phyloP scores from a whole-genome alignment of 92 coral and sea anemone species.

The Plumapathes pennacea region DNA sequence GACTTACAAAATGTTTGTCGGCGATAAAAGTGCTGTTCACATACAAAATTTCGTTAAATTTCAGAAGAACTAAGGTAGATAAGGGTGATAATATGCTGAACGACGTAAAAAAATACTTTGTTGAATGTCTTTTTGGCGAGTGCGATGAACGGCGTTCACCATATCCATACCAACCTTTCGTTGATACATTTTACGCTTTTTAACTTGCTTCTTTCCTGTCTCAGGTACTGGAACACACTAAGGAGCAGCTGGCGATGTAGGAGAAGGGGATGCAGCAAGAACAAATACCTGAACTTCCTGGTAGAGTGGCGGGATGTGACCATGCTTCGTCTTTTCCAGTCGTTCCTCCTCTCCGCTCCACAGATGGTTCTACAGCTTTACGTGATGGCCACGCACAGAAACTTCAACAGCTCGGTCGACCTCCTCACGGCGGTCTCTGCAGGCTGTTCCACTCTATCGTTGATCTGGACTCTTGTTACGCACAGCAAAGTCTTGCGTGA shows the following conservation, averaged over 20 bases:
- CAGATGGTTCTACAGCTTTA: constrained; percentile 90
- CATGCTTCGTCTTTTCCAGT: constrained; percentile 88
- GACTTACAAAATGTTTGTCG: no score
- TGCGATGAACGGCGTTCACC: no score
- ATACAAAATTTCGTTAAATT: no score
- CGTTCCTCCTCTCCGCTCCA: constrained; percentile 86
- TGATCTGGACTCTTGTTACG: constrained; percentile 78
- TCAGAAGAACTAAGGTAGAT: no score
- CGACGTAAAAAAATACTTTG: no score
- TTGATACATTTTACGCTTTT: no score
- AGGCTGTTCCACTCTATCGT: constrained; percentile 63
- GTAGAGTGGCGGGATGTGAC: constrained; percentile 94
- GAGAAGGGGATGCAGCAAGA: constrained; percentile 17
- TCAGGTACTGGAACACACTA: constrained; percentile 88
- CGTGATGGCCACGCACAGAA: constrained; percentile 57
- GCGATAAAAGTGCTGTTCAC: no score
- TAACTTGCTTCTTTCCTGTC: no score
- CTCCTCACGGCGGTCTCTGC: constrained; percentile 69
- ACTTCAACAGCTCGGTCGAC: constrained; percentile 53
- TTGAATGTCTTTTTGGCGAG: no score
- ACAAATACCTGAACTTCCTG: constrained; percentile 55
- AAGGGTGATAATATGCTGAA: no score
- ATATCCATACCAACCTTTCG: no score
- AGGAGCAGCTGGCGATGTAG: constrained; percentile 70
- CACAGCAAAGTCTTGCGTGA: constrained; percentile 90